Evolutionary conservation across 2,113 vertebrate species (phyloP).

Genomic region (Albula glossodonta): DNA sequence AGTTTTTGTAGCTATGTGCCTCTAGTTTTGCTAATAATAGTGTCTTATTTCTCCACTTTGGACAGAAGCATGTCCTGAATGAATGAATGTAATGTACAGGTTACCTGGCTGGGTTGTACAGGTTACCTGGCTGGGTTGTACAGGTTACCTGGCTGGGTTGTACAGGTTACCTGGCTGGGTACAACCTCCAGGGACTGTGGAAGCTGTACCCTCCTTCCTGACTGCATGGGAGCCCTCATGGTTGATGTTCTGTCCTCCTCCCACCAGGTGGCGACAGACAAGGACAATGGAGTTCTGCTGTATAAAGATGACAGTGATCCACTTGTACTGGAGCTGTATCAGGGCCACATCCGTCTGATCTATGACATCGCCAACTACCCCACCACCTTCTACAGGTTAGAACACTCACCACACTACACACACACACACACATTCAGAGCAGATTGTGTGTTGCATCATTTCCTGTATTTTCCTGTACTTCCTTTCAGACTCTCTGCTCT

Average conservation of each 20-base stretch:
- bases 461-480: not conserved
- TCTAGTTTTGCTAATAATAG: not conserved
- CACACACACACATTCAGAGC: not conserved
- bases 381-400: slow-evolving; percentile 92
- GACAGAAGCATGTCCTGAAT: too few relatives aligned
- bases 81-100: not conserved
- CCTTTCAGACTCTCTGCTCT: too few relatives aligned
- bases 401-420: slow-evolving; percentile 13
- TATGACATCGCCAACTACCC: slow-evolving; percentile 89
- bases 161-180: not conserved
- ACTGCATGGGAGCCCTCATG: not conserved
- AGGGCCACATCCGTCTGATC: slow-evolving; percentile 91
- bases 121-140: too few relatives aligned
- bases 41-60: not conserved
- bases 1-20: not conserved
- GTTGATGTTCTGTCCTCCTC: slow-evolving; percentile 20
- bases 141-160: too few relatives aligned
- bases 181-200: not conserved
- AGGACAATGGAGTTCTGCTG: slow-evolving; percentile 89
- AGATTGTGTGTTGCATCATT: not conserved
- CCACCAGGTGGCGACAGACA: slow-evolving; percentile 88
- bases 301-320: slow-evolving; percentile 95
- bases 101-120: too few relatives aligned
- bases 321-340: slow-evolving; percentile 91
- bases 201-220: not conserved